Base-by-base conservation (phyloP, 2,888 invertebrate genomes). In the Sarcophaga variegata region DNA sequence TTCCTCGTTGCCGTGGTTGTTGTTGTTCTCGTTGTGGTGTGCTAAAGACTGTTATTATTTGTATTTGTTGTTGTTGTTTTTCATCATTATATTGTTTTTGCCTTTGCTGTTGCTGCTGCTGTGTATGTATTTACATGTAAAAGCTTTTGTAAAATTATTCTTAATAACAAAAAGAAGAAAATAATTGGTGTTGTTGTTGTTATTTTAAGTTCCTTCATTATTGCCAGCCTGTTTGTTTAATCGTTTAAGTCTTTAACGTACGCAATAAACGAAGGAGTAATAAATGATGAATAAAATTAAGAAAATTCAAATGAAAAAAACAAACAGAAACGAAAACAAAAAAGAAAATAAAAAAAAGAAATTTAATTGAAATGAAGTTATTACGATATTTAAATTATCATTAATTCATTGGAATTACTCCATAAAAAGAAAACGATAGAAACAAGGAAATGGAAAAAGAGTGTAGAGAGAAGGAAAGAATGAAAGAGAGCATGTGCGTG, bases 371-470 rank as follows among this genome's bases (percentile, higher is more conserved):
- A 87, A 87, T 87, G 83, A 87, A 87, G 86, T 87, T 87, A 87
- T 87, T 87, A 81, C 12, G 17, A 54, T 54, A 17, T 14, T 83
- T 37, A 37, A 87, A 87, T 87, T 87, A 87, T 79, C 86, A 87
- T 87, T 87, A 87, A 87, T 87, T 87, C 86, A 81, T 83, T 87
- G 83, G 86, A 87, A 87, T 87, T 87, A 87, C 78, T 87, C 78
- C 81, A 83, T 87, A 83, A 87, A 10, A 37, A 1, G 1, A 27
- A 8, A 37, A 37, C 8, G 2, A 37, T 10, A 37, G 8, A 37
- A 75, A 62, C n/a, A 25, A 62, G 25, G 25, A 47, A 45, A 64
- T 37, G 14, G 22, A 66, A 11, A 78, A 49, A 71, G 66, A 70
- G 77, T 78, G 59, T 78, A 45, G 54, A 79, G 37, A 37, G 37